Conservation (phyloP, 1,140 invertebrate genomes). For the Drosophila subobscura region DNA sequence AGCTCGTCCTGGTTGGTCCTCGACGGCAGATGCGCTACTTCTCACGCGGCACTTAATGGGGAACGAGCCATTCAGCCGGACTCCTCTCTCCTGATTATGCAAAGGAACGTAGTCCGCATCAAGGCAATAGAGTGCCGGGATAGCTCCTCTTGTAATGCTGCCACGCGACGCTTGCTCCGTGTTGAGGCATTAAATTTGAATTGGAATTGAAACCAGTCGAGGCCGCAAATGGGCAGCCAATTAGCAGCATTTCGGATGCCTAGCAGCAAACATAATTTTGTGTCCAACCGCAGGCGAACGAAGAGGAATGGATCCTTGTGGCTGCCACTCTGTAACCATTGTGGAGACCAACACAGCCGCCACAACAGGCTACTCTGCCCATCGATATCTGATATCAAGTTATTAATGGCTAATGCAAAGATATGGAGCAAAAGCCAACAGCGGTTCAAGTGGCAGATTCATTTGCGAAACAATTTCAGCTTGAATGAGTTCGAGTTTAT, state of each 20-base stretch:
- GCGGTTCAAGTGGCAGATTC: conserved; percentile 72
- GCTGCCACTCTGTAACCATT: conserved; percentile 30
- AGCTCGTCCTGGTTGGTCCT: conserved; percentile 23
- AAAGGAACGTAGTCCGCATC: conserved; percentile 68
- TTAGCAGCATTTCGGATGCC: conserved; percentile 51
- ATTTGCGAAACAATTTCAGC: conserved; percentile 73
- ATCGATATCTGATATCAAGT: conserved; percentile 81
- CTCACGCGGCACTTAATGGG: conserved; percentile 72
- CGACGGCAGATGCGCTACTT: conserved; percentile 53
- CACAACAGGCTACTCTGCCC: conserved; percentile 24
- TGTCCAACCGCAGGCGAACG: conserved; percentile 61
- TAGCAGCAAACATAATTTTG: conserved; percentile 64
- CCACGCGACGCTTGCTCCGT: conserved; percentile 56
- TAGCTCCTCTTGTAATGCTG: conserved; percentile 40
- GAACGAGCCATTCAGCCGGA: background rate
- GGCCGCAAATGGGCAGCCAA: conserved; percentile 47
- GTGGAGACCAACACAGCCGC: conserved; percentile 13
- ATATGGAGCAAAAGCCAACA: conserved; percentile 48
- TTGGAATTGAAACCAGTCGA: background rate
- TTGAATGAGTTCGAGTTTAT: conserved; percentile 37
- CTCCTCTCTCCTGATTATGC: conserved; percentile 66
- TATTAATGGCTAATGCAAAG: conserved; percentile 78
- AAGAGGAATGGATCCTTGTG: conserved; percentile 40
- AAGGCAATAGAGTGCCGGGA: conserved; percentile 47
- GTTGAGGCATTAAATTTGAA: conserved; percentile 61